Conservation (phyloP, 2,797 vertebrate species). For the Tangara arthus region DNA sequence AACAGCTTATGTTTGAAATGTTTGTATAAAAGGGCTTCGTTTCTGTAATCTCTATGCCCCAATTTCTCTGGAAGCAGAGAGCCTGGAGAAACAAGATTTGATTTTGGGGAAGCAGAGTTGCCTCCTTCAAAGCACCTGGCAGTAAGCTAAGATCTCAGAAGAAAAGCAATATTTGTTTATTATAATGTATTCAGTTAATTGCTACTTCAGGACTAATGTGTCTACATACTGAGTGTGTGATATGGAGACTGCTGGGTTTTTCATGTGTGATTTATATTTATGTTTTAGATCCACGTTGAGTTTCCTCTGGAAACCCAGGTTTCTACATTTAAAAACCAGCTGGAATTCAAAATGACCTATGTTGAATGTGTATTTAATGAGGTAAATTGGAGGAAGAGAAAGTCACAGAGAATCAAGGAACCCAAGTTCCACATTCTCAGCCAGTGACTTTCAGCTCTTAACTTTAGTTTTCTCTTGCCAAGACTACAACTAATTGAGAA, state of each 20-base stretch:
- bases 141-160: neutral
- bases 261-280: neutral
- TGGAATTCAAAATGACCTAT: neutral
- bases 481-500: neutral
- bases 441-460: neutral
- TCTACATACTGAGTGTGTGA: neutral
- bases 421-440: neutral
- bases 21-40: neutral
- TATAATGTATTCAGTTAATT: neutral
- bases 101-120: neutral
- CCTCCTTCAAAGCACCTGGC: neutral
- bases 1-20: neutral
- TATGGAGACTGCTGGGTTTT: neutral
- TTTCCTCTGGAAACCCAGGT: neutral
- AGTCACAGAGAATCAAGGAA: neutral
- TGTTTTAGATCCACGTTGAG: neutral
- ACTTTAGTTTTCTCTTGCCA: neutral
- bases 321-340: neutral
- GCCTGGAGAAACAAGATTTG: neutral
- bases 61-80: neutral
- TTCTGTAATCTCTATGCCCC: neutral
- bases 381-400: neutral
- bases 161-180: neutral
- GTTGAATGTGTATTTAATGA: neutral
- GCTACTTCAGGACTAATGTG: neutral